Base-by-base conservation (phyloP, 1,140 invertebrate genomes). In the Drosophila ironensis region DNA sequence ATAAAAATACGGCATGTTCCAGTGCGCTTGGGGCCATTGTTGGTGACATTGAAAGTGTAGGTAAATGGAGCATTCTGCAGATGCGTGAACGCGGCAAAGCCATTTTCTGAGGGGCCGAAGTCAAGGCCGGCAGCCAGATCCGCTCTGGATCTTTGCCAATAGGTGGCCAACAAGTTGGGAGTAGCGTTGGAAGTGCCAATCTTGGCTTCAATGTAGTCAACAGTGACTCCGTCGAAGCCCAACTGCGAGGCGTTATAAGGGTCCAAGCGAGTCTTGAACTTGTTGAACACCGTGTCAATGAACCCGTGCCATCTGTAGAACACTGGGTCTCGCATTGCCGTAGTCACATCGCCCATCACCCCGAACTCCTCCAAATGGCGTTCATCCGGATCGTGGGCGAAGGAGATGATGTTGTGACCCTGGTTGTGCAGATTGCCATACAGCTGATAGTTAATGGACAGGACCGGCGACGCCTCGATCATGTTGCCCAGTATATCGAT, bases 251-350 rank as follows among this genome's bases (percentile, higher is more conserved):
- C 91, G 69, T 72, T 91, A 63, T 96, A 96, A n/a, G 91, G 82
- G 0, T 92, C 90, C n/a, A 96, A 81, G 1, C 91, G 92, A 4
- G 91, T 87, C 87, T 95, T 95, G 84, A 92, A 92, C 56, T 92
- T 91, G 66, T 94, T 92, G 91, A 94, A 95, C 6, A 94, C 82
- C 37, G 91, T 89, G 63, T 95, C 93, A 24, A 95, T 90, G 69
- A 92, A 93, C 4, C 93, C 92, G 70, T 95, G 94, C 93, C 93
- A 94, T 54, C 94, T 91, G 87, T 94, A 95, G 88, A 95, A 95
- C 53, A 94, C 91, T 0, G 94, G 94, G 88, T 95, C 94, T 35
- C 94, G 90, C 93, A 94, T 94, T 1, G 93, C 90, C 6, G 93
- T 94, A 0, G 93, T 92, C n/a, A 93, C 91, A 71, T 94, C 94